These are phyloP conservation scores for Phrynosoma platyrhinos DNA, from an alignment of 2,113 vertebrate genomes.

Conservation along the genomic window DNA sequence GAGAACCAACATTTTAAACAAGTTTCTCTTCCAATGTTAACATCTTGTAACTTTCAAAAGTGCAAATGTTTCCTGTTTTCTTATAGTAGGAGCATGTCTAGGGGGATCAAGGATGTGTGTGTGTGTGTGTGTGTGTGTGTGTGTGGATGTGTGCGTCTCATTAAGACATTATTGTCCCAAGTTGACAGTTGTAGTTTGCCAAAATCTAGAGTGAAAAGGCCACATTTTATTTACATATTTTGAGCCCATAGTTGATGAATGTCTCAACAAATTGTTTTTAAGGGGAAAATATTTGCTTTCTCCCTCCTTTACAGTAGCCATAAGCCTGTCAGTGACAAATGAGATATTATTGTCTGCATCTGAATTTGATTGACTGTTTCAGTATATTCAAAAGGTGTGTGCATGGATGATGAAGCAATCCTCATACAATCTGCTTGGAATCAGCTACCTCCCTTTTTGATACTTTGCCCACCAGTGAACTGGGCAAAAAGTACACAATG, in stretches of 20 bases:
- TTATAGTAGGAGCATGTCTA: conserved; percentile 58
- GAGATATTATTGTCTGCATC: neutral
- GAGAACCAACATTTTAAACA: conserved; percentile 76
- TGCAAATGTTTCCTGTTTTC: conserved; percentile 58
- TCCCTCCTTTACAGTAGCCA: conserved; percentile 39
- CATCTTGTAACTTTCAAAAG: conserved; percentile 69
- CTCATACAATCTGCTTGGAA: neutral
- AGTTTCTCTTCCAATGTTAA: conserved; percentile 68
- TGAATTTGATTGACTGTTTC: neutral
- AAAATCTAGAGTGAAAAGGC: conserved; percentile 56
- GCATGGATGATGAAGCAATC: conserved; percentile 10
- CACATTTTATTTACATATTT: conserved; percentile 56
- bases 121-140: no score
- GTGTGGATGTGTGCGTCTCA: conserved; percentile 2
- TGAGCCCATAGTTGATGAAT: conserved; percentile 60
- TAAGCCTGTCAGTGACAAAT: accelerated
- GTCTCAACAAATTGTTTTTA: conserved; percentile 27
- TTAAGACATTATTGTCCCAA: conserved; percentile 30
- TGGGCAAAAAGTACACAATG: no score
- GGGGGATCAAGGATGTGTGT: no score
- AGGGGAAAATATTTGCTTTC: conserved; percentile 35
- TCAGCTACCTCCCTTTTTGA: neutral
- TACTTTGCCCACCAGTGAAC: neutral
- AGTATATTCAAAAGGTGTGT: neutral
- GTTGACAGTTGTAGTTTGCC: conserved; percentile 10